Base-by-base conservation (phyloP, 2,888 invertebrate genomes). In the Sylvicola cinctus region DNA sequence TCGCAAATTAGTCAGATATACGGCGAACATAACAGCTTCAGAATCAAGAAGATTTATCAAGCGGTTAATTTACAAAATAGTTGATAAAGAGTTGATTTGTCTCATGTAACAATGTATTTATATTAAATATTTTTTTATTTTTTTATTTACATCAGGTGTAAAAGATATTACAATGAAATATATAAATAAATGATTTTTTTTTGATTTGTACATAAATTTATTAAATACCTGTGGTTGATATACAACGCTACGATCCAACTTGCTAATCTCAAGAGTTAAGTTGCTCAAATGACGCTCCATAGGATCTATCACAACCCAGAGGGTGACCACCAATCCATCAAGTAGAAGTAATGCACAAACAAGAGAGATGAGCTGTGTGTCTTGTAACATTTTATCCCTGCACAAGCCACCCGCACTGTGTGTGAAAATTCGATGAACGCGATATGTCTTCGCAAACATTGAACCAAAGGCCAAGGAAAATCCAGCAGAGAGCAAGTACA, bases 381-480 rank as follows among this genome's bases (percentile, higher is more conserved):
- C 90, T 60, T 84, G 83, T 4, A 91, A 67, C 39, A 90, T 64
- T 68, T 85, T 88, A 45, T 84, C 85, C 56, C 81, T 85, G 42
- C 87, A 78, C 0, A 87, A 71, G 1, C 80, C 77, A 43, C 80
- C 77, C 27, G 75, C 68, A 44, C 78, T 76, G 44, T 81, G 72
- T 38, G 84, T 80, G 56, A 90, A 88, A 54, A 90, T 84, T 46
- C 85, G 70, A 59, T 90, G 87, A 11, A 90, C 87, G 34, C 90
- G 61, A 58, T 88, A 90, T 0, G 88, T 90, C 61, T 90, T 90
- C 3, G 87, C 84, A 52, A 90, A 88, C 81, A 90, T 90, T 14
- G 90, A 85, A 25, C 90, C 90, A 49, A 90, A 90, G 2, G 88
- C 81, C 44, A 90, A 55, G 0, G 88, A 87, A 55, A 88, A 90